A percentile compares a stretch with the other conserved stretches of the same genome.
These are phyloP conservation scores for human (Homo sapiens) DNA, from an alignment of 2,113 vertebrate species.

Conservation along the genomic window DNA sequence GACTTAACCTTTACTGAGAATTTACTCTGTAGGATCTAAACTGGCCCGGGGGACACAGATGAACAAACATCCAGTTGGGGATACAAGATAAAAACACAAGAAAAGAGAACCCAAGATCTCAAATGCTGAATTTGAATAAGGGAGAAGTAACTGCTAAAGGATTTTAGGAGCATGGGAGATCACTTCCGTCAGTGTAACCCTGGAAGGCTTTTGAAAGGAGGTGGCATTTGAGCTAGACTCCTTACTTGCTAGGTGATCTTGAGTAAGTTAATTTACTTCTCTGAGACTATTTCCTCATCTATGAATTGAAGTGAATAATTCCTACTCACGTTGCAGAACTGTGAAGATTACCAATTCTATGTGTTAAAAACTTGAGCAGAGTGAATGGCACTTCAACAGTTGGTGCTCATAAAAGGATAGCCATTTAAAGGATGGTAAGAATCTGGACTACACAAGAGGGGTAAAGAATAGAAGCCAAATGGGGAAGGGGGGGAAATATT, in stretches of 20 bases:
- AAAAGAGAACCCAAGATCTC: not conserved
- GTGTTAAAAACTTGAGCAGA: not conserved
- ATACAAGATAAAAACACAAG: not conserved
- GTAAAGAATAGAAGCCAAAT: not conserved
- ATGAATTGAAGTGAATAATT: constrained; percentile 33
- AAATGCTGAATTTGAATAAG: not conserved
- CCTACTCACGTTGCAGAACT: not conserved
- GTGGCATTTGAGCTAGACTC: not conserved
- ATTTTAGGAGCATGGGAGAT: not conserved
- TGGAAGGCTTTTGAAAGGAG: not conserved
- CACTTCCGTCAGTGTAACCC: not conserved
- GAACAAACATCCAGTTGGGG: not conserved
- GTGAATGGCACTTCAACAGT: not conserved
- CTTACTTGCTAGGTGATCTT: not conserved
- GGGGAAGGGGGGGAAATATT: not conserved
- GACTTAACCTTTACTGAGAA: not conserved
- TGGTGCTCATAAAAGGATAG: not conserved
- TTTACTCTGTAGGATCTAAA: not conserved
- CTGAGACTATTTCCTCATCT: constrained; percentile 6
- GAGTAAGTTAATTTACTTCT: not conserved
- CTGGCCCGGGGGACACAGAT: not conserved
- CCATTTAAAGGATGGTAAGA: not conserved
- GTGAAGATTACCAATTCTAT: not conserved
- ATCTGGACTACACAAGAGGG: not conserved
- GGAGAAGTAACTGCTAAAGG: not conserved